Evolutionary conservation across 2,888 invertebrate species (phyloP).

Genomic region (Drosophila demipolita): DNA sequence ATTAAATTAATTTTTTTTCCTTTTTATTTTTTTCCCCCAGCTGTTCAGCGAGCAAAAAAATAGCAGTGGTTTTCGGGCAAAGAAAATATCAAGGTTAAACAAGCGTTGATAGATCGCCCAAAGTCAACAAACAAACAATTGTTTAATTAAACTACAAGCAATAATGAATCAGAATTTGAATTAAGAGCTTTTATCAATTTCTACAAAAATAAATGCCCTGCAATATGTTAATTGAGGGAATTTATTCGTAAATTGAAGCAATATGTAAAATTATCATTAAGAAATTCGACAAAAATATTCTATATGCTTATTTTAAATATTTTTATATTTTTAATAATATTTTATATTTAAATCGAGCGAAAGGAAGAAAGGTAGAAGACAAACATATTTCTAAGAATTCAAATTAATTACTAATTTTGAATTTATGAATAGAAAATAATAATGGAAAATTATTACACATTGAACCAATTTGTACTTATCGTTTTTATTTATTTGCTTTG

Average conservation of each 20-base stretch:
- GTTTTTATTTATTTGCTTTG: slow-evolving; percentile 3
- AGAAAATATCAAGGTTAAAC: slow-evolving; percentile 72
- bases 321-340: background rate
- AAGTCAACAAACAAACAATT: slow-evolving; percentile 47
- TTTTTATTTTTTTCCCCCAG: slow-evolving; percentile 36
- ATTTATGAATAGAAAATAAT: too few species aligned
- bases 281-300: background rate
- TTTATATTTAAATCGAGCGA: background rate
- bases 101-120: slow-evolving; percentile 42
- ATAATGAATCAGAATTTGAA: background rate
- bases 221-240: background rate
- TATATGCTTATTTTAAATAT: background rate
- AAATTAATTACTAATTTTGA: background rate
- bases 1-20: slow-evolving; percentile 44
- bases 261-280: background rate
- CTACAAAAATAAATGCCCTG: background rate
- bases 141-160: slow-evolving; percentile 41
- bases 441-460: too few species aligned
- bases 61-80: slow-evolving; percentile 34
- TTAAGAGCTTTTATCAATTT: background rate
- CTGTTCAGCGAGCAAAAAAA: slow-evolving; percentile 54
- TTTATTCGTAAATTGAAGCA: background rate
- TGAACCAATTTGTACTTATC: background rate
- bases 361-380: background rate
- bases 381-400: background rate